Evolutionary conservation across 1,140 invertebrate species (phyloP), one percentile per base, ranked within the genome.

Genomic region (Cotesia vestalis): DNA sequence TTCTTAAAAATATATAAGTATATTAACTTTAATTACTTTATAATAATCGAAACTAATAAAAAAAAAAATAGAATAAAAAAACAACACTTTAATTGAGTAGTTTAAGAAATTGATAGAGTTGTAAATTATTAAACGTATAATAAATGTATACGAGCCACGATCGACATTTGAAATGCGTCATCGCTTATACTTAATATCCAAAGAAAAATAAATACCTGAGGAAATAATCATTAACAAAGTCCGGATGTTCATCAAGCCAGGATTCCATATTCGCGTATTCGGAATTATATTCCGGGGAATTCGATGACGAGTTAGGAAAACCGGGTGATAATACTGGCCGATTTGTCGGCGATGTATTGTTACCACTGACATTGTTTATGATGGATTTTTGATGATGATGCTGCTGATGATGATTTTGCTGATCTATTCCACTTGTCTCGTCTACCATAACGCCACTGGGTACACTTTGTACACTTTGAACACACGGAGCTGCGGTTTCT

Each of bases 161-260:
- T 8, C 27, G 38, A 40, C 38, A 40, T 11, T 9, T 35, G n/a
- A 9, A 63, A 36, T 63, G 34, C n/a, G 14, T 63, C 38, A 17
- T 46, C 20, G 53, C 12, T 27, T 9, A 53, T 20, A 12, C 11
- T 27, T 55, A 55, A 36, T 52, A 11, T 4, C n/a, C 35, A 34
- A 38, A 60, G 12, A 68, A 36, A 11, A 6, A n/a, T 4, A 61
- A 59, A 20, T 79, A 96, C 94, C 95, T 94, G 78, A 97, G 90
- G 84, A 98, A 97, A 87, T 98, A 98, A 84, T 97, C 95, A 80
- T 96, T 93, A 69, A 95, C 92, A 85, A 98, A 98, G 83, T 96
- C 94, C 71, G 94, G 95, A 87, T 98, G 96, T 83, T 98, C 96
- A 87, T 98, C 96, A 62, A 98, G 90, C 96, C 96, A 98, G 73